Base-by-base conservation (phyloP, 2,797 vertebrate species). In the Fratercula arctica region DNA sequence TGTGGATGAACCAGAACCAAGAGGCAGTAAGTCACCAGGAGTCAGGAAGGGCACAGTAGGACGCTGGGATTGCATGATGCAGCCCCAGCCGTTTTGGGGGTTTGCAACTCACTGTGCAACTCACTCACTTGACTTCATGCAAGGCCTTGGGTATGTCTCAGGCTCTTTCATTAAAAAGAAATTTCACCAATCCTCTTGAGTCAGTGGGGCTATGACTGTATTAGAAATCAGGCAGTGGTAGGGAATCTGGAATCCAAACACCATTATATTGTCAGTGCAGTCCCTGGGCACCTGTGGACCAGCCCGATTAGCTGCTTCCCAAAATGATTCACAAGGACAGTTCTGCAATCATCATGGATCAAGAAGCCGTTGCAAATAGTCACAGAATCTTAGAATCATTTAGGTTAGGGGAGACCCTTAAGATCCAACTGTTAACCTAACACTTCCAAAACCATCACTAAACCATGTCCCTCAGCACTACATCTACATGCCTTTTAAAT, bases 11-110 rank as follows among this genome's bases (percentile, higher is more conserved):
- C 50, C 82, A 88, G 95, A 95, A 93, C 79, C 85, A 68, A 91
- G 91, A 92, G 67, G 59, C 85, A 41, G 16, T 25, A 54, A 94
- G 80, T 35, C 94, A 37, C 94, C 79, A 18, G 95, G 95, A 95
- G 93, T 75, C 23, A 0, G 89, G 90, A 83, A 90, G 63, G 84
- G 90, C 95, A 83, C 95, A 90, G 95, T 87, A 75, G 95, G 95
- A 83, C 93, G 60, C 81, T 74, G 84, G 84, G 68, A 93, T 93
- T 79, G 77, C 67, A 51, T 13, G 59, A 79, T 45, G 76, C 77
- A 87, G 59, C 86, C 59, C 84, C 86, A 87, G 63, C 33, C 56
- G 0, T 73, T 69, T 50, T 6, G 29, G 76, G 74, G 74, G 66
- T 28, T 95, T 94, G 41, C 2, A 0, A 41, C 3, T 53, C 43